Evolutionary conservation across 2,797 vertebrate genomes (phyloP).

Genomic region (Tenualosa thibaudeaui): DNA sequence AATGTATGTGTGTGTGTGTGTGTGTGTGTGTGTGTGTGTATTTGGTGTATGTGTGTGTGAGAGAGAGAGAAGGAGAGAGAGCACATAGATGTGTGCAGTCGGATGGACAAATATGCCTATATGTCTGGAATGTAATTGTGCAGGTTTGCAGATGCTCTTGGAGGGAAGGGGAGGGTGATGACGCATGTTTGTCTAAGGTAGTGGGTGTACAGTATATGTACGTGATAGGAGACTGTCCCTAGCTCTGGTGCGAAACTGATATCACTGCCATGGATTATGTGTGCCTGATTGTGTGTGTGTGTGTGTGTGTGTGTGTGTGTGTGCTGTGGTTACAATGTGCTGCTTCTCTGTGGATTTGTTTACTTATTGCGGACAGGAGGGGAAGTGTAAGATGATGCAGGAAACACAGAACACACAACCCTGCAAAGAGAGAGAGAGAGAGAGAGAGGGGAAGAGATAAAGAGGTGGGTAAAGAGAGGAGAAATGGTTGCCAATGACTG

Average conservation of each 20-base stretch:
- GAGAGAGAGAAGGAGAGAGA: neutral
- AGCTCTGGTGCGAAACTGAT: conserved; percentile 67
- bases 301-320: neutral
- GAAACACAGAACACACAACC: conserved; percentile 56
- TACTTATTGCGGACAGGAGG: conserved; percentile 51
- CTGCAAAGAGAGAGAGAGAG: conserved; percentile 44
- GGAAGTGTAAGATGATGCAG: conserved; percentile 71
- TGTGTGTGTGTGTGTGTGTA: neutral
- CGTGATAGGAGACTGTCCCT: conserved; percentile 36
- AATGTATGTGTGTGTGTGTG: neutral
- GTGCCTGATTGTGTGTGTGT: neutral
- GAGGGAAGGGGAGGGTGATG: neutral
- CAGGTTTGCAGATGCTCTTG: conserved; percentile 50
- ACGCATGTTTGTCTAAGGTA: conserved; percentile 24
- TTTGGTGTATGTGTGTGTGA: neutral
- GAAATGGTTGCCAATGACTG: conserved; percentile 6
- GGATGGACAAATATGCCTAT: conserved; percentile 3
- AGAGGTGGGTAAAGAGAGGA: neutral
- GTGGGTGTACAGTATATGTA: conserved; percentile 35
- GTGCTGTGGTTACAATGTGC: conserved; percentile 67
- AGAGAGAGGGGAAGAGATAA: conserved; percentile 13
- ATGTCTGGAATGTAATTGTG: conserved; percentile 36
- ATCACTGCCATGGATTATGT: conserved; percentile 60
- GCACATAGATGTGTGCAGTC: neutral
- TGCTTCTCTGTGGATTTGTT: conserved; percentile 61